Conservation (phyloP, 2,113 vertebrate genomes). For the Carassius carassius region DNA sequence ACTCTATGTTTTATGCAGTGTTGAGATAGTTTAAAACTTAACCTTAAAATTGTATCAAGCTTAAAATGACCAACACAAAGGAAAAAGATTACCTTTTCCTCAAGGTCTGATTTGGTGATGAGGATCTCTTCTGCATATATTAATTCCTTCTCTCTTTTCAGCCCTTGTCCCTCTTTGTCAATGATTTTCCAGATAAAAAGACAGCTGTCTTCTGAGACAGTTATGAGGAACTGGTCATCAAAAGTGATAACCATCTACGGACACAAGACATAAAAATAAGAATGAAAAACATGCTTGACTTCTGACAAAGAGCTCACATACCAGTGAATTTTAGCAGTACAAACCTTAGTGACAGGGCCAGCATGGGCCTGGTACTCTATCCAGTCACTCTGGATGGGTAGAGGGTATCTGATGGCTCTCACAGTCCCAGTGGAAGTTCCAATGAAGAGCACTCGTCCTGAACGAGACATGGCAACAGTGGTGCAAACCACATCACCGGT, state of each 20-base stretch:
- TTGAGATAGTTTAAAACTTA: no score
- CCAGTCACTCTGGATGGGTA: conserved; percentile 82
- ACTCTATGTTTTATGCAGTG: no score
- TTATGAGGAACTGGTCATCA: conserved; percentile 88
- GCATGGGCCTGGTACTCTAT: conserved; percentile 86
- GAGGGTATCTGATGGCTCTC: conserved; percentile 85
- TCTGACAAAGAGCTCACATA: neutral
- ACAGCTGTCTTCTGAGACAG: conserved; percentile 84
- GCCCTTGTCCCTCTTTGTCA: conserved; percentile 79
- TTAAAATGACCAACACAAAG: neutral
- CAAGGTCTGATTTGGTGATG: conserved; percentile 87
- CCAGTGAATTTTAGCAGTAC: neutral
- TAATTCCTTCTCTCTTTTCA: conserved; percentile 78
- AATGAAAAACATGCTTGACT: neutral
- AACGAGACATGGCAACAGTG: conserved; percentile 80
- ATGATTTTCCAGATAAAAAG: conserved; percentile 87
- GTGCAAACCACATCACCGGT: conserved; percentile 80
- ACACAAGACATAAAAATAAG: neutral
- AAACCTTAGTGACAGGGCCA: conserved; percentile 88
- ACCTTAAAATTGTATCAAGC: no score
- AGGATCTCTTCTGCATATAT: conserved; percentile 88
- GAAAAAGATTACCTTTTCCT: conserved; percentile 81
- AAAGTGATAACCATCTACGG: conserved; percentile 84
- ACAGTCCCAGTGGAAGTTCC: conserved; percentile 87
- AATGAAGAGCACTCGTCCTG: conserved; percentile 82